These are phyloP conservation scores for Penaeus monodon DNA, from an alignment of 2,888 invertebrate species.

Conservation along the genomic window DNA sequence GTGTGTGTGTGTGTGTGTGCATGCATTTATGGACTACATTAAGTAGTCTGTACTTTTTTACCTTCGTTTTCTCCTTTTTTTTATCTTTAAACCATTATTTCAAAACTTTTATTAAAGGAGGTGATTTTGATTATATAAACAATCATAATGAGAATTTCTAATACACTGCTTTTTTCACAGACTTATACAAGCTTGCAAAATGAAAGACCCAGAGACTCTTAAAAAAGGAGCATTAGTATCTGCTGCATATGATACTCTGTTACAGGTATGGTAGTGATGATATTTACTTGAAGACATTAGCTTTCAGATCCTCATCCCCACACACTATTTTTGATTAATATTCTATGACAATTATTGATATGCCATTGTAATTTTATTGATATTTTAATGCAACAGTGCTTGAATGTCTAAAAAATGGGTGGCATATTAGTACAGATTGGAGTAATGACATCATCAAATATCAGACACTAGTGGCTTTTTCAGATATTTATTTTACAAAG, in stretches of 20 bases:
- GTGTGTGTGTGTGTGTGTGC: neutral
- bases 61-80: too few species aligned
- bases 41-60: too few species aligned
- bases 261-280: constrained; percentile 38
- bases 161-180: too few species aligned
- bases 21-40: neutral
- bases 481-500: neutral
- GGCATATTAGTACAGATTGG: too few species aligned
- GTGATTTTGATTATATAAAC: too few species aligned
- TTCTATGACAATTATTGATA: neutral
- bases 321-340: neutral
- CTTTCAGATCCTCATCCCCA: neutral
- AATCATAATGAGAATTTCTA: too few species aligned
- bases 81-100: too few species aligned
- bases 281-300: neutral
- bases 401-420: too few species aligned
- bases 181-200: neutral
- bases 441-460: too few species aligned
- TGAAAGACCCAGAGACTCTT: constrained; percentile 30
- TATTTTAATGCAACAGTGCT: too few species aligned
- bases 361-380: too few species aligned
- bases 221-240: constrained; percentile 50
- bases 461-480: neutral
- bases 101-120: too few species aligned
- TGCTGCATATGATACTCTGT: constrained; percentile 60